Conservation (phyloP, 2,888 invertebrate species). For the Temnothorax ravouxi region DNA sequence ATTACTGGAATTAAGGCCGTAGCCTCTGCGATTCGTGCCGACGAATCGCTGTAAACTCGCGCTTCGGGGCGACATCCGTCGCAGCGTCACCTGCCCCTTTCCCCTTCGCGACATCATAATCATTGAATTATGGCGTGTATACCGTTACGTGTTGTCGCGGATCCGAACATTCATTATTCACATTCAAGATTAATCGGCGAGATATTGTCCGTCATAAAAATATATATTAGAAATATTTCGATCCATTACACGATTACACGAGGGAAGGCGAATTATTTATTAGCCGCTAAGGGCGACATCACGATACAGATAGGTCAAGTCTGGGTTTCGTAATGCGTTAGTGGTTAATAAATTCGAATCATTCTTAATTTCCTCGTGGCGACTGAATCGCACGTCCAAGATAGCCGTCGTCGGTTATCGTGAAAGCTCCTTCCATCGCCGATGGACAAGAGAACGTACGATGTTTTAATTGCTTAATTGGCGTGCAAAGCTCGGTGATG, state of each 20-base stretch:
- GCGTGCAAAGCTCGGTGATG: slow-evolving; percentile 44
- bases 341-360: slow-evolving; percentile 42
- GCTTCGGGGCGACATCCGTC: slow-evolving; percentile 40
- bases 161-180: neutral
- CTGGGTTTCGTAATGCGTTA: neutral
- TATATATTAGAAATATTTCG: neutral
- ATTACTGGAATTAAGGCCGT: slow-evolving; percentile 85
- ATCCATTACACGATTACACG: slow-evolving; percentile 22
- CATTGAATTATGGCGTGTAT: neutral
- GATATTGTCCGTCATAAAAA: neutral
- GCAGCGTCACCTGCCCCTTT: neutral
- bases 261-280: slow-evolving; percentile 23
- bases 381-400: slow-evolving; percentile 38
- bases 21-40: slow-evolving; percentile 65
- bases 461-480: slow-evolving; percentile 82
- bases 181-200: neutral
- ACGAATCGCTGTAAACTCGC: slow-evolving; percentile 52
- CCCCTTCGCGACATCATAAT: neutral
- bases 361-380: slow-evolving; percentile 42
- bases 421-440: slow-evolving; percentile 13
- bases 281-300: slow-evolving; percentile 15
- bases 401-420: slow-evolving; percentile 44
- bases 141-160: slow-evolving; percentile 15
- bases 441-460: slow-evolving; percentile 63
- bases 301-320: slow-evolving; percentile 18